Evolutionary conservation across 1,140 invertebrate genomes (phyloP), one percentile per base, ranked within the genome.

Genomic region (Oryctes rhinoceros): DNA sequence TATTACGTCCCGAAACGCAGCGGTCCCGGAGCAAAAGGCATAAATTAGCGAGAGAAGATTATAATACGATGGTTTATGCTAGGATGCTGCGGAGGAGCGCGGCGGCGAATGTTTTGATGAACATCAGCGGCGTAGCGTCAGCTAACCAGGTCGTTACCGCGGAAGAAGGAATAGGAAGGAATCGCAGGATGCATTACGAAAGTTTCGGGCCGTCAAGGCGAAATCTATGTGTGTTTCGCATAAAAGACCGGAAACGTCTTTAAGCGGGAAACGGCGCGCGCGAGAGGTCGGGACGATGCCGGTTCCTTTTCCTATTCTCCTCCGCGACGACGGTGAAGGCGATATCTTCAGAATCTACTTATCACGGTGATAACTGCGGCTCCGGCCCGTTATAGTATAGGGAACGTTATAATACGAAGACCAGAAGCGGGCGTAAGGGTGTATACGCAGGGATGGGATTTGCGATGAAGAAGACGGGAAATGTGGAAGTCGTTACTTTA

Each of bases 271-370:
- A 53, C 49, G 49, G 13, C 11, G 49, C 11, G 65, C 13, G 65
- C 11, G 49, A 53, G 65, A 67, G 65, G 65, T 67, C 65, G 65
- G 65, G 30, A 13, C n/a, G 49, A 53, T 53, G 49, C n/a, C n/a
- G 65, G 65, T 67, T 67, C 65, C 65, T 67, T 35, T 67, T 67
- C 65, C 65, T 67, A 67, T 67, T 35, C 24, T 30, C 24, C 24
- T 30, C 65, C 18, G 13, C 53, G 15, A 30, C 20, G 65, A 11
- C 18, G 65, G 65, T 30, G 65, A 18, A 53, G 20, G 65, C 65
- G 65, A 67, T 67, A 67, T 67, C 65, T 67, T 67, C 65, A 67
- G 65, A 67, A 67, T 67, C 65, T 67, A 67, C 65, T 67, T 67
- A 67, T 67, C 65, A 67, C 65, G 65, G 65, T 67, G 65, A 67